These are phyloP conservation scores for Struthidea cinerea DNA, from an alignment of 2,113 vertebrate species.

Conservation along the genomic window DNA sequence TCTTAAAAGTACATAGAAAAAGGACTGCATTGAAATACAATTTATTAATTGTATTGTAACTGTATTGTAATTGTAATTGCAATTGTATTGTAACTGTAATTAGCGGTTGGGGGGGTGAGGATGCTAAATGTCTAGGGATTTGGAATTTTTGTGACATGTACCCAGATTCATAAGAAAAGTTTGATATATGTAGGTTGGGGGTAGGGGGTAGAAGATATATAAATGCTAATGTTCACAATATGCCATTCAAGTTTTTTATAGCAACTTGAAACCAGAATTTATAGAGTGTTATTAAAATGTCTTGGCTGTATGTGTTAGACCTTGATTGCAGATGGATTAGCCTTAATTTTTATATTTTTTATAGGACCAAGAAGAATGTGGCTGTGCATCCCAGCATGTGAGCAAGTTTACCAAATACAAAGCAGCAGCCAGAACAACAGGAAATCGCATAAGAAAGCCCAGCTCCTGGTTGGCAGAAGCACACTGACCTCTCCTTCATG, in stretches of 20 bases:
- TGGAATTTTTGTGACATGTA: not conserved
- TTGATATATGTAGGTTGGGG: not conserved
- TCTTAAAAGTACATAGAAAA: not conserved
- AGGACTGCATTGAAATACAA: not conserved
- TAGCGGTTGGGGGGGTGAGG: fast-evolving
- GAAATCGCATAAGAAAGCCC: conserved; percentile 24
- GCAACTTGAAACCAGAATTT: not conserved
- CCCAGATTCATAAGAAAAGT: not conserved
- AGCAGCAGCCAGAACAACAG: not conserved
- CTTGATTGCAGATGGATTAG: not conserved
- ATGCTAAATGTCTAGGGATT: not conserved
- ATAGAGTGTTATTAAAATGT: not conserved
- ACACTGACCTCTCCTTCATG: conserved; percentile 63
- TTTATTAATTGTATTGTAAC: not conserved
- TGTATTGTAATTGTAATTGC: too few species aligned
- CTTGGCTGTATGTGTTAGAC: not conserved
- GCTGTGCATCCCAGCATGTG: not conserved
- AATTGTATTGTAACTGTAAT: too few species aligned
- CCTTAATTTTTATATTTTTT: not conserved
- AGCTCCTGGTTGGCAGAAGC: conserved; percentile 31
- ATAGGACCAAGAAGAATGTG: not conserved
- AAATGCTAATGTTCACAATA: not conserved
- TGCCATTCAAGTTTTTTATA: not conserved
- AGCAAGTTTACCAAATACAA: not conserved
- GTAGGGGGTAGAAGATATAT: fast-evolving